These are phyloP conservation scores for Eudyptes chrysolophus DNA, from an alignment of 2,113 vertebrate genomes.

Conservation along the genomic window DNA sequence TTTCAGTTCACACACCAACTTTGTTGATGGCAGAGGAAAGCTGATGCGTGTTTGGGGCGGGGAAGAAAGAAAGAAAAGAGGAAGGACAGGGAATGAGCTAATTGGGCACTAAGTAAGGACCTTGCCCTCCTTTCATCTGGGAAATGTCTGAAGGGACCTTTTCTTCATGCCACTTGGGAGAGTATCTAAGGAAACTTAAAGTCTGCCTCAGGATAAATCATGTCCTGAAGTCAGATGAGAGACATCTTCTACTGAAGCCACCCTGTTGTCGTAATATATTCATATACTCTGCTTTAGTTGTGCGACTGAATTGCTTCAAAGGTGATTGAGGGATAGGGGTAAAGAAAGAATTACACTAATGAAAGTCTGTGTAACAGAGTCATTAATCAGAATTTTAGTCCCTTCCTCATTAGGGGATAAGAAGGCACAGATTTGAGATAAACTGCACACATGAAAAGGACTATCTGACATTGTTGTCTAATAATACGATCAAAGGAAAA, in stretches of 20 bases:
- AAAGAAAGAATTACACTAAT: constrained; percentile 41
- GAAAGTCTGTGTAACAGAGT: background rate
- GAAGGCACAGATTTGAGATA: constrained; percentile 21
- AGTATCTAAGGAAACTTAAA: background rate
- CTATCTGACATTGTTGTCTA: constrained; percentile 9
- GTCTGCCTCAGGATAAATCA: background rate
- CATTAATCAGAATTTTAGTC: constrained; percentile 25
- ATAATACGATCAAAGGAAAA: constrained; percentile 7
- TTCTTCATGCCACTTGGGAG: background rate
- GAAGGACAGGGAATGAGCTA: background rate
- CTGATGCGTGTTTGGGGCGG: background rate
- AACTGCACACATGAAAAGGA: constrained; percentile 11
- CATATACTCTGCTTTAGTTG: background rate
- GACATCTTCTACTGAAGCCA: background rate
- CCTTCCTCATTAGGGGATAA: background rate
- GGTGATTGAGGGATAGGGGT: constrained; percentile 3
- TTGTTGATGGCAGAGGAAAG: background rate
- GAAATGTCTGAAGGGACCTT: background rate
- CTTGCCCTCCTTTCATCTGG: background rate
- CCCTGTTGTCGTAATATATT: background rate
- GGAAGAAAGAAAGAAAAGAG: background rate
- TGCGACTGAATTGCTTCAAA: constrained; percentile 6
- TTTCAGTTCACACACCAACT: background rate
- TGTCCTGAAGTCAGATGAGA: background rate
- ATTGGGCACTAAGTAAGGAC: background rate